Evolutionary conservation across 2,113 vertebrate genomes (phyloP), one percentile per base, ranked within the genome.

Genomic region (Trichomycterus rosablanca): DNA sequence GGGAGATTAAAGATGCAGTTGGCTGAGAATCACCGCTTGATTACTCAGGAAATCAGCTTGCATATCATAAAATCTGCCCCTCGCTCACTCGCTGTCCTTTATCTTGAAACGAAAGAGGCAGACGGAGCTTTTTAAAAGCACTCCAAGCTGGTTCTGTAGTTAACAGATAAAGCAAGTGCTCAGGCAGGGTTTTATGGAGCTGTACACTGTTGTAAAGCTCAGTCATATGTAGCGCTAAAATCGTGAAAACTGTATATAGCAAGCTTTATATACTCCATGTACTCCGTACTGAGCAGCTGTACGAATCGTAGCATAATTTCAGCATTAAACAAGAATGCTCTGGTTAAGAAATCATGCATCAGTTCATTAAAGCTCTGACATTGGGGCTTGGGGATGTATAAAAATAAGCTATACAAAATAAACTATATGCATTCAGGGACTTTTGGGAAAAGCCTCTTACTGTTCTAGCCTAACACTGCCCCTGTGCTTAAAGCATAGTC

Each of bases 1-100:
- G 49, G 39, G 58, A 80, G 73, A 81, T 81, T 76, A 78, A 53
- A 74, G 34, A 70, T 55, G 67, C 43, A 61, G 73, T 67, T 66
- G 63, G 59, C 73, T 55, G 34, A 61, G 6, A 24, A 68, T 58
- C 63, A 19, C 18, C 63, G 75, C 62, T 70, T 74, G 69, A 78
- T 77, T 76, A 74, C 67, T 62, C 52, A 48, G 45, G 18, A 56
- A 71, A 64, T 80, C 75, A 70, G 28, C 52, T 66, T 80, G 53
- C 51, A 74, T 76, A 76, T 78, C 66, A 48, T 46, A 19, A 46
- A 2, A 62, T 70, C 51, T 35, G 50, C 15, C 42, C 10, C 19
- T 28, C 14, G 18, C 34, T 39, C 32, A 28, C 28, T 23, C 10
- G 2, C 7, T 53, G 18, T 32, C 9, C 30, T 40, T 55, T 46